These are phyloP conservation scores for Artibeus jamaicensis DNA, from an alignment of 2,797 vertebrate genomes.

Conservation along the genomic window DNA sequence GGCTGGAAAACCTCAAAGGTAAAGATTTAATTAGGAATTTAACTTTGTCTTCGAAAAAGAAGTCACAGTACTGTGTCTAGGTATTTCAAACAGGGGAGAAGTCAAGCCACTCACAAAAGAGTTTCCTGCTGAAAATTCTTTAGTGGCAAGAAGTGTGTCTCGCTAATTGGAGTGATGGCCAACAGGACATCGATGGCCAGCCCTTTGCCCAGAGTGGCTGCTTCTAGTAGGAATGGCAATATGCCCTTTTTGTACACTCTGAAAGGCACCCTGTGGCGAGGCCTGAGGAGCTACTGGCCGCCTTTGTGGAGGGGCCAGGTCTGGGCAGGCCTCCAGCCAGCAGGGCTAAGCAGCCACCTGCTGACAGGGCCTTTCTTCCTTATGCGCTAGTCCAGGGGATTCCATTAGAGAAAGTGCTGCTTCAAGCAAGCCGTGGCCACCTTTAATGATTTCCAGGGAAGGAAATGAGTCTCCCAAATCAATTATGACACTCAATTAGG, in stretches of 20 bases:
- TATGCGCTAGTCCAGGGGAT: constrained; percentile 84
- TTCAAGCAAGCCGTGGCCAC: constrained; percentile 82
- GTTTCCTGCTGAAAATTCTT: constrained; percentile 76
- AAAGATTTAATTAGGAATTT: constrained; percentile 67
- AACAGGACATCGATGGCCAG: constrained; percentile 81
- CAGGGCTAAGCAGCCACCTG: constrained; percentile 75
- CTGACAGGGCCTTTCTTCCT: constrained; percentile 84
- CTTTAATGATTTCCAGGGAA: constrained; percentile 79
- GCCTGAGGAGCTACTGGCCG: constrained; percentile 84
- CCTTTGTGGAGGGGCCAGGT: constrained; percentile 87
- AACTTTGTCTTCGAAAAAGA: constrained; percentile 56
- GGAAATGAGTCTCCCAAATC: constrained; percentile 82
- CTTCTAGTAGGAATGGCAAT: constrained; percentile 81
- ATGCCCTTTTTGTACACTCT: constrained; percentile 78
- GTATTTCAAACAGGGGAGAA: constrained; percentile 52
- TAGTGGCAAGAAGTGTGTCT: constrained; percentile 86
- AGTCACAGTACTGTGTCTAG: constrained; percentile 26
- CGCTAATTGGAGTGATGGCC: constrained; percentile 82
- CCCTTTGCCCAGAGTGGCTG: constrained; percentile 78
- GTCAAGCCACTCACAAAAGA: constrained; percentile 52
- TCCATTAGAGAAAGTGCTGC: constrained; percentile 83
- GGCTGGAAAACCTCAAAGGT: constrained; percentile 59
- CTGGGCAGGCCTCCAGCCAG: constrained; percentile 82
- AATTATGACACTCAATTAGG: constrained; percentile 82
- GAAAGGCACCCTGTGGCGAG: constrained; percentile 81